Base-by-base conservation (phyloP, 2,113 vertebrate species). In the Hemibagrus wyckioides region DNA sequence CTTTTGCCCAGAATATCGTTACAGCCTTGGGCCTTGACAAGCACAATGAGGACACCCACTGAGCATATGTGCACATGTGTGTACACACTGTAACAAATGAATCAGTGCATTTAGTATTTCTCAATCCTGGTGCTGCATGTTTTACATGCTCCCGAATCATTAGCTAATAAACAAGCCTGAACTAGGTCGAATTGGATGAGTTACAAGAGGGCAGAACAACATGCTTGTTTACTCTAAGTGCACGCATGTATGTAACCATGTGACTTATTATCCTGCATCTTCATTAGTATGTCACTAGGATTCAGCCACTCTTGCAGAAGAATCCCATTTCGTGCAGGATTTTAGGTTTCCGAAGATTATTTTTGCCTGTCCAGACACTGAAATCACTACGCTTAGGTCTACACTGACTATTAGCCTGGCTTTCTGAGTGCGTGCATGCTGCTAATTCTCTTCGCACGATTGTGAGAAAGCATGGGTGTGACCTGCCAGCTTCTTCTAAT, bases 1-100 rank as follows among this genome's bases (percentile, higher is more conserved):
- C 10, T 28, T 63, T 67, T 61, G 59, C 48, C 13, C 59, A 86
- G 61, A 67, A 86, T 57, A 30, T 65, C 76, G 80, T 69, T 80
- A 80, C 7, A 41, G 61, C 28, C 25, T n/a, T 48, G 39, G 69
- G 54, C 71, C 69, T 61, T 56, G 36, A 85, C 50, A 57, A 85
- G 17, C 83, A 75, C 52, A 76, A n/a, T 36, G 33, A 79, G 65
- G 76, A 80, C 76, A 65, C 54, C 65, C 57, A 73, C 56, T 21
- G 54, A 61, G 56, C 48, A n/a, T 33, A 57, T 36, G 80, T 82
- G 67, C 65, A 61, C 41, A 48, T n/a, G n/a, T 82, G 65, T 67
- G 76, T 80, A 11, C 67, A 39, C 85, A 69, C 76, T 67, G 75
- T 39, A 80, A 8, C 21, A 57, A 23, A 57, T 80, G 21, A 14